Conservation (phyloP, 2,797 vertebrate species). For the Smutsia temminckii region DNA sequence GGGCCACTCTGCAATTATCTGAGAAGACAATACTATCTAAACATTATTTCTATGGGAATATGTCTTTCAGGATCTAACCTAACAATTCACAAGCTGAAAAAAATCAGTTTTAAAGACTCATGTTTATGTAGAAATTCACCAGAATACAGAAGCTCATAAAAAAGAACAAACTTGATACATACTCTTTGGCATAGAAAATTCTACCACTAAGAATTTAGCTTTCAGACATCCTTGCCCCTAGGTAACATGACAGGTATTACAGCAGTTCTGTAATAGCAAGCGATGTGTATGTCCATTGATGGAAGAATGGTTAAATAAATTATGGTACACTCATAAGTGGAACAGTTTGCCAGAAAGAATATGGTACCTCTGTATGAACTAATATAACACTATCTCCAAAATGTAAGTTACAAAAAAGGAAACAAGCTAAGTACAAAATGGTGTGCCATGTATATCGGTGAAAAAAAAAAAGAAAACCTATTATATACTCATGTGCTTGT, state of each 20-base stretch:
- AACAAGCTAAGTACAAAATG: neutral
- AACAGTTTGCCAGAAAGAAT: neutral
- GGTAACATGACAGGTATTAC: neutral
- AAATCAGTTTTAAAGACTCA: neutral
- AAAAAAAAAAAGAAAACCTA: neutral
- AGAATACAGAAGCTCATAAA: neutral
- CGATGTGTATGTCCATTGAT: neutral
- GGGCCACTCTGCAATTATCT: neutral
- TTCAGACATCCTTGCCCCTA: neutral
- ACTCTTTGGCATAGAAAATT: constrained; percentile 13
- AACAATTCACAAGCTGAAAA: constrained; percentile 3
- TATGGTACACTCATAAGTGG: neutral
- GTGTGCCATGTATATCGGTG: neutral
- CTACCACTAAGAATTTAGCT: neutral
- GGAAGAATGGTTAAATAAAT: neutral
- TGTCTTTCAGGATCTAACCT: neutral
- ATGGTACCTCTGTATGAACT: neutral
- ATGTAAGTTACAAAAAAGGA: neutral
- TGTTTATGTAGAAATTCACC: neutral
- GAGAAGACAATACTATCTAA: neutral
- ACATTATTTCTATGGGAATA: constrained; percentile 35
- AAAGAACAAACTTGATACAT: neutral
- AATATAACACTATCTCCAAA: neutral
- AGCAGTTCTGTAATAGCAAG: neutral
- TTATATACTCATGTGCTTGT: neutral